Conservation (phyloP, 1,140 invertebrate species). For the Cydia fagiglandana region DNA sequence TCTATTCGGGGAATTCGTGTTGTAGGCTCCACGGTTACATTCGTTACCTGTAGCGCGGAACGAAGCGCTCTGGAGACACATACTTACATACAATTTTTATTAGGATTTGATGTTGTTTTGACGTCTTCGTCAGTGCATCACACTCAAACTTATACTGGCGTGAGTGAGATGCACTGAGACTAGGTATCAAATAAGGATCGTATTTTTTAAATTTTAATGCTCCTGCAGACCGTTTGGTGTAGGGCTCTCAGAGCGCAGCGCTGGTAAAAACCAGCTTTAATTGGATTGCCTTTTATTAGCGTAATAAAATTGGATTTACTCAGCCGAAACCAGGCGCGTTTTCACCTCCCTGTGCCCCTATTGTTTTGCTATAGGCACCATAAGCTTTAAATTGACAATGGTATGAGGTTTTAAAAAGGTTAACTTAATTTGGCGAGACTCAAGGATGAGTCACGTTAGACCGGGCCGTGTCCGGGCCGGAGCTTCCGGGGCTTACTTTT, state of each 20-base stretch:
- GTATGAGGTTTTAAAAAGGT: background rate
- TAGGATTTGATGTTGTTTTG: background rate
- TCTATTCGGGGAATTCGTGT: background rate
- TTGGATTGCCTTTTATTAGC: constrained; percentile 75
- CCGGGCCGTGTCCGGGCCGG: no score
- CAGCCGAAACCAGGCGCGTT: constrained; percentile 48
- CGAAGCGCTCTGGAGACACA: background rate
- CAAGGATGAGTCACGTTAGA: no score
- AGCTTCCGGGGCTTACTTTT: no score
- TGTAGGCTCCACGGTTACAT: background rate
- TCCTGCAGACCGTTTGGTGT: background rate
- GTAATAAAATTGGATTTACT: constrained; percentile 73
- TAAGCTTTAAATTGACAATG: constrained; percentile 42
- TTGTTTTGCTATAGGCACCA: constrained; percentile 50
- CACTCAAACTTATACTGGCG: no score
- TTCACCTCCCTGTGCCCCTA: constrained; percentile 31
- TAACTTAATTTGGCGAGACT: background rate
- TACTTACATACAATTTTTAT: background rate
- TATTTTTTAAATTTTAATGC: background rate
- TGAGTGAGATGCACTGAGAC: no score
- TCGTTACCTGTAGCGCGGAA: background rate
- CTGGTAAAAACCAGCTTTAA: constrained; percentile 70
- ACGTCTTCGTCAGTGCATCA: background rate
- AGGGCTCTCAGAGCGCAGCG: constrained; percentile 20
- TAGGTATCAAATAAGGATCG: background rate